phyloP scores from a whole-genome alignment of 2,113 vertebrate species.

The Centropus bengalensis region DNA sequence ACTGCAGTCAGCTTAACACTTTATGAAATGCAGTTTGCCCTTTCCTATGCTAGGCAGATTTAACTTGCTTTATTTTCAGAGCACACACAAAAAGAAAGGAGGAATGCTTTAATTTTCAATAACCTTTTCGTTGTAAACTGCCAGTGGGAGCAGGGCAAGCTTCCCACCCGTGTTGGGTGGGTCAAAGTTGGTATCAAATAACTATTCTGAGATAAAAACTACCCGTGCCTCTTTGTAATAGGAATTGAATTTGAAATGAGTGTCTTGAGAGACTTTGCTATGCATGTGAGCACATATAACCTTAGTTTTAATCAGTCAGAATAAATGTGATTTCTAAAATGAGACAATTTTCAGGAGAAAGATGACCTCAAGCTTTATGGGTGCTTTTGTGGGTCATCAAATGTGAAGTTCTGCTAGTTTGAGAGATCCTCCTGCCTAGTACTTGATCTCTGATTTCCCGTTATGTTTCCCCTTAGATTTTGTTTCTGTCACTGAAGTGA shows the following conservation, averaged over 20 bases:
- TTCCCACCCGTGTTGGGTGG: neutral
- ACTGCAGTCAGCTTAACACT: neutral
- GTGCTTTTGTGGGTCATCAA: neutral
- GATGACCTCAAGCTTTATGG: neutral
- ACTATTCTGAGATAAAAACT: neutral
- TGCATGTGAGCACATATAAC: neutral
- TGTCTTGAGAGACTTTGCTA: neutral
- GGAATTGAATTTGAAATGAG: neutral
- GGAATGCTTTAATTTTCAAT: slow-evolving; percentile 12
- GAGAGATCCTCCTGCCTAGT: neutral
- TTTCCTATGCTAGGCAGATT: neutral
- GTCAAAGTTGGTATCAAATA: neutral
- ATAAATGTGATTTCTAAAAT: neutral
- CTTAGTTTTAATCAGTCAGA: neutral
- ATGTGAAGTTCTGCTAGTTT: neutral
- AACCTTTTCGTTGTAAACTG: neutral
- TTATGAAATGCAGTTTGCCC: slow-evolving; percentile 34
- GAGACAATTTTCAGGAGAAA: neutral
- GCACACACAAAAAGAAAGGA: neutral
- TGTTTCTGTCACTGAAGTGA: neutral
- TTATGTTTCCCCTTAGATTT: slow-evolving; percentile 5
- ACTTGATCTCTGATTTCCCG: neutral
- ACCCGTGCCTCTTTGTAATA: neutral
- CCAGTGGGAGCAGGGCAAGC: neutral
- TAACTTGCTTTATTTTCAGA: slow-evolving; percentile 24